Percentiles rank a stretch among this genome's conserved stretches.
Evolutionary conservation across 2,797 vertebrate genomes (phyloP).

Genomic region (Avahi laniger): DNA sequence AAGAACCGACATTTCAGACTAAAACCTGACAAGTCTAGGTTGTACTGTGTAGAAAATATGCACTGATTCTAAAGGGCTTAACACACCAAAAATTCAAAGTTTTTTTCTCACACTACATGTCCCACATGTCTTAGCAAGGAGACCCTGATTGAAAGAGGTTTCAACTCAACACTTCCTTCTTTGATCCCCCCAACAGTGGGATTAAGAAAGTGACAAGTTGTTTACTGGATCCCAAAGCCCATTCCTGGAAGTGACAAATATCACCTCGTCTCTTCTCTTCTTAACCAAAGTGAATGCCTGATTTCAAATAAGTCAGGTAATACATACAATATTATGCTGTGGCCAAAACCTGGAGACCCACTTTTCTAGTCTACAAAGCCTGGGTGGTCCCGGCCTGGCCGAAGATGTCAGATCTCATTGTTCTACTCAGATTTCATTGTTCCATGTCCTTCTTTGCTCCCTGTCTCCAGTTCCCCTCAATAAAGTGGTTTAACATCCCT

Average conservation of each 20-base stretch:
- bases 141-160: not conserved
- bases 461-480: too few species aligned
- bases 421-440: too few species aligned
- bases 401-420: too few species aligned
- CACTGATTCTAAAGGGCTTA: not conserved
- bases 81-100: not conserved
- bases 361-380: too few species aligned
- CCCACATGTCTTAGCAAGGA: not conserved
- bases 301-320: slow-evolving; percentile 1
- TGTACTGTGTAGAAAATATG: not conserved
- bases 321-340: not conserved
- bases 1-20: too few species aligned
- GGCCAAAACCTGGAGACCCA: not conserved
- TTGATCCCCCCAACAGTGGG: not conserved
- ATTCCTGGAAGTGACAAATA: not conserved
- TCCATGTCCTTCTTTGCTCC: too few species aligned
- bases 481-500: too few species aligned
- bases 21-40: too few species aligned
- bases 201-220: not conserved
- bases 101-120: not conserved
- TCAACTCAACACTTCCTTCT: not conserved
- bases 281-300: not conserved
- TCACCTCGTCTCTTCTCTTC: not conserved
- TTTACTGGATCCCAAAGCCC: not conserved
- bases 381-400: too few species aligned